Percentiles rank a stretch among this genome's conserved stretches.
phyloP scores from a whole-genome alignment of 2,888 invertebrate species.

The Drosophila emarginata region DNA sequence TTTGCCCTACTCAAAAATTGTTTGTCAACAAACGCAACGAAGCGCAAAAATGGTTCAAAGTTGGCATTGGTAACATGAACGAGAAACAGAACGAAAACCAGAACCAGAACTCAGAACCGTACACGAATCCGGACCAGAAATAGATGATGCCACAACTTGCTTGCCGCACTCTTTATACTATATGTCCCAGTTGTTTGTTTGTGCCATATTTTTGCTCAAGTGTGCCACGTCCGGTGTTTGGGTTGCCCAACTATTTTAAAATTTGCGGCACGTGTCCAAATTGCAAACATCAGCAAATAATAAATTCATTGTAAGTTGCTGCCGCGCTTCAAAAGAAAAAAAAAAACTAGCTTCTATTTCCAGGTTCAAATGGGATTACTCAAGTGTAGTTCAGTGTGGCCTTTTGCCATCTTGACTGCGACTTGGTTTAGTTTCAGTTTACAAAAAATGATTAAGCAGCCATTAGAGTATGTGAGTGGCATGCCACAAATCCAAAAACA shows the following conservation, averaged over 20 bases:
- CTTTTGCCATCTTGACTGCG: conserved; percentile 1
- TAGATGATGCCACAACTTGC: conserved; percentile 3
- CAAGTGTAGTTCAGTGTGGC: conserved; percentile 23
- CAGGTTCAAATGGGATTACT: conserved; percentile 61
- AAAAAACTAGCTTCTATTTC: conserved; percentile 26
- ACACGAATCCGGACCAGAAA: neutral
- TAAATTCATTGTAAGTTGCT: conserved; percentile 71
- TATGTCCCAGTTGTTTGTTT: conserved; percentile 31
- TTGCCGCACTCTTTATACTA: conserved; percentile 12
- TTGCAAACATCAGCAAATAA: conserved; percentile 80
- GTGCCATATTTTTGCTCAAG: conserved; percentile 53
- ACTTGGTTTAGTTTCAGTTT: conserved; percentile 38
- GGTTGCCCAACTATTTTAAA: conserved; percentile 62
- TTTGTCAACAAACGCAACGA: conserved; percentile 75
- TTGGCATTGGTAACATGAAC: conserved; percentile 5
- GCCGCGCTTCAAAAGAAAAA: conserved; percentile 21
- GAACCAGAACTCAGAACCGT: neutral
- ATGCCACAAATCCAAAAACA: conserved; percentile 48
- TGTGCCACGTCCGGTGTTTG: conserved; percentile 59
- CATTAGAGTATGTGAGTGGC: conserved; percentile 67
- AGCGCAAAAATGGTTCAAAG: conserved; percentile 65
- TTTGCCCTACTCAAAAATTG: conserved; percentile 65
- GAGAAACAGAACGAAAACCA: neutral
- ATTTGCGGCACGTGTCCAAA: conserved; percentile 78
- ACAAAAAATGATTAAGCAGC: conserved; percentile 59